Percentiles rank a stretch among this genome's conserved stretches.
Evolutionary conservation across 2,888 invertebrate genomes (phyloP).

Genomic region (Galerucella pusilla): DNA sequence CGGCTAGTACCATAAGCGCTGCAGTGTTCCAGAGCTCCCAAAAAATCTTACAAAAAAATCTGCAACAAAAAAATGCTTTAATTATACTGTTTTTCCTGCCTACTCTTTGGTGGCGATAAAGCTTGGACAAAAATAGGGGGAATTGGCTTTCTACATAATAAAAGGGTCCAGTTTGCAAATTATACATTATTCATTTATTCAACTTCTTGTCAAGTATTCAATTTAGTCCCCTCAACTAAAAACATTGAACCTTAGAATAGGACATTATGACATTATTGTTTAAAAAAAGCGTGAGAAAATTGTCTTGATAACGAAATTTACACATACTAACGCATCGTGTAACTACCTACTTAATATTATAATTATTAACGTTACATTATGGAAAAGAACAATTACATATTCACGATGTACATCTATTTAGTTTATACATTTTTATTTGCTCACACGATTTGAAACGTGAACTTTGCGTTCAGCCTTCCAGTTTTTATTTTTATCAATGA

Average conservation of each 20-base stretch:
- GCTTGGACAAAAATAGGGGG: too few relatives aligned
- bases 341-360: conserved; percentile 3
- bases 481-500: too few relatives aligned
- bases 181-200: not conserved
- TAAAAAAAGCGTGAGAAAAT: conserved; percentile 21
- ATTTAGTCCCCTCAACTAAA: not conserved
- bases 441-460: not conserved
- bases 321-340: conserved; percentile 13
- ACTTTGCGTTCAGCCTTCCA: too few relatives aligned
- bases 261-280: conserved; percentile 13
- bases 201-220: not conserved
- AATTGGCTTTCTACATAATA: too few relatives aligned
- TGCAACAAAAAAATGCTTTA: too few relatives aligned
- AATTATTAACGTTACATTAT: conserved; percentile 12
- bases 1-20: too few relatives aligned
- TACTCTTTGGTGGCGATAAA: too few relatives aligned
- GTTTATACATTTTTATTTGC: not conserved
- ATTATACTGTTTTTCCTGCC: too few relatives aligned
- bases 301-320: conserved; percentile 15
- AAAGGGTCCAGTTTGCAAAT: too few relatives aligned
- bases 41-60: too few relatives aligned
- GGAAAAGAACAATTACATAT: not conserved
- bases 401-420: not conserved
- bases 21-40: too few relatives aligned
- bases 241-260: conserved; percentile 11